Base-by-base conservation (phyloP, 2,888 invertebrate species). In the Hoplodrina ambigua region DNA sequence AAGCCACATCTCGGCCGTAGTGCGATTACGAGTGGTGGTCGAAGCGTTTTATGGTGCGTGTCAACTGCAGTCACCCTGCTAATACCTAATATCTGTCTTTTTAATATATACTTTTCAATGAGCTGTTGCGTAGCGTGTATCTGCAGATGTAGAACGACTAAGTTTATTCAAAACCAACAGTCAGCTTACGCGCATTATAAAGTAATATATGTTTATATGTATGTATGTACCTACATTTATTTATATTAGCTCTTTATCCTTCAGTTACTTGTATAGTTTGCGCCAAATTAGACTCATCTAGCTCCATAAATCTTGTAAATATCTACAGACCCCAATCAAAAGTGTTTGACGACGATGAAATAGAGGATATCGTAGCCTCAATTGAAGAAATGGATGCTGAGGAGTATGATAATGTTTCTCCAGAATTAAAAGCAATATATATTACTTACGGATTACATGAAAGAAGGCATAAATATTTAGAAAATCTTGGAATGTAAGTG, bases 341-440 rank as follows among this genome's bases (percentile, higher is more conserved):
- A 86, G 87, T 89, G 15, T 94, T 93, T 57, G 89, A 88, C 52
- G 92, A 91, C 60, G 61, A 63, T 3, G 95, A 96, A 90, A 94
- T 96, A 81, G 77, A 89, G 58, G 72, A 86, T 4, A 94, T 96
- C 17, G 63, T 94, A 25, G 20, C 80, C 46, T 68, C 82, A 6
- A 88, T 94, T 73, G 92, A 94, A 64, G 86, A 91, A 1, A 95
- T 95, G 95, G 90, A 92, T 49, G 88, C 82, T 13, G 91, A 91
- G 19, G 93, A 95, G 76, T 96, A 89, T 82, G 93, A 93, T 75
- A 86, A 85, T 33, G 82, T 91, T 30, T 75, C 87, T 57, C 78
- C 88, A 11, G 95, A 95, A 76, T 82, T 93, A 53, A 94, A 91
- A 85, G 73, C 89, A 10, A 85, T 95, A 76, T 96, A 94, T 64